A percentile compares a stretch with the other conserved stretches of the same genome.
Conservation (phyloP, 2,888 invertebrate genomes). For the Loripinus fragilis region DNA sequence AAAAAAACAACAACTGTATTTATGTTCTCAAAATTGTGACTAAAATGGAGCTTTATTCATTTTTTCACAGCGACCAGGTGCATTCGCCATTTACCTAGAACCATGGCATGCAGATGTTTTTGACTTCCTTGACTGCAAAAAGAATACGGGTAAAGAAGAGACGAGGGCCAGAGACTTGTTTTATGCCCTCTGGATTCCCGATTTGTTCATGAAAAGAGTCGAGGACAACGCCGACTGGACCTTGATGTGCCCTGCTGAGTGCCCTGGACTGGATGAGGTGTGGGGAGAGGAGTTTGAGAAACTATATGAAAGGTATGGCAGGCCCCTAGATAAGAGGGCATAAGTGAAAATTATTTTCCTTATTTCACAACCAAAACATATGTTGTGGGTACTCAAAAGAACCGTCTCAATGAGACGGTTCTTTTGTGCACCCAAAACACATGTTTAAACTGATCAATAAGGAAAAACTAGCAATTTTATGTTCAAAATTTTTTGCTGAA, state of each 20-base stretch:
- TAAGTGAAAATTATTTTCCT: no score
- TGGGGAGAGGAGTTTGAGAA: conserved; percentile 98
- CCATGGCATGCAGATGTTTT: conserved; percentile 99
- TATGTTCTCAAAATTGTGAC: no score
- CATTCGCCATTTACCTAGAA: conserved; percentile 98
- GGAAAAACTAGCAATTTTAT: no score
- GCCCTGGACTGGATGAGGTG: conserved; percentile 94
- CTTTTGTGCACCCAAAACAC: no score
- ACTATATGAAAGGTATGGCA: conserved; percentile 90
- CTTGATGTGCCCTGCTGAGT: conserved; percentile 97
- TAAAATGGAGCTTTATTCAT: no score
- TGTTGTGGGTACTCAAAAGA: no score
- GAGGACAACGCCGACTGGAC: conserved; percentile 94
- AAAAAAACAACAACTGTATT: no score
- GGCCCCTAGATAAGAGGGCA: no score
- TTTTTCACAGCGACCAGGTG: conserved; percentile 91
- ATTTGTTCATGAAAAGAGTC: conserved; percentile 96
- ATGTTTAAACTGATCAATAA: no score
- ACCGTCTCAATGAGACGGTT: no score
- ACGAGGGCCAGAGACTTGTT: conserved; percentile 97
- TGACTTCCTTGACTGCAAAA: conserved; percentile 96
- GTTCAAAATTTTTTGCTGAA: no score
- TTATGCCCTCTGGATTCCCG: conserved; percentile 99
- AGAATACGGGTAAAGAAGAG: conserved; percentile 98
- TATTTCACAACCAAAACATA: no score